These are phyloP conservation scores for Teinopalpus imperialis DNA, from an alignment of 2,888 invertebrate genomes.

Conservation along the genomic window DNA sequence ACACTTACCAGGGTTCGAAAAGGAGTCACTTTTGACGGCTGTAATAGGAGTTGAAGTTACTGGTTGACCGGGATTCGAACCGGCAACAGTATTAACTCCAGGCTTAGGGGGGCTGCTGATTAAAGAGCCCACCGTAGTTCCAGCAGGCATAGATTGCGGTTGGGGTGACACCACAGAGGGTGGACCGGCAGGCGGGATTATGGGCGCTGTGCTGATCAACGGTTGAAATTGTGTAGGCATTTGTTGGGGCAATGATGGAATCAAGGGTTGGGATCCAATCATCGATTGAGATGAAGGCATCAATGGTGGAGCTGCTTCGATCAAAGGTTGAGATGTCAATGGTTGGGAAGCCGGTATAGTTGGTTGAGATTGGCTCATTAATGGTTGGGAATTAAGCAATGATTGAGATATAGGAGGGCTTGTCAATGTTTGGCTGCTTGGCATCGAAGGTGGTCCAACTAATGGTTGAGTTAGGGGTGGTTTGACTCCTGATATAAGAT, in stretches of 20 bases:
- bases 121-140: slow-evolving; percentile 48
- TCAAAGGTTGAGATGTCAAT: slow-evolving; percentile 32
- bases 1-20: slow-evolving; percentile 67
- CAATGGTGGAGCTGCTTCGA: slow-evolving; percentile 27
- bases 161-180: slow-evolving; percentile 36
- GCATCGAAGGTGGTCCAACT: slow-evolving; percentile 28
- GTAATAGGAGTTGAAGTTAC: slow-evolving; percentile 70
- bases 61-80: slow-evolving; percentile 51
- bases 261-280: slow-evolving; percentile 37
- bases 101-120: slow-evolving; percentile 58
- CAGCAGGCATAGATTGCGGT: slow-evolving; percentile 40
- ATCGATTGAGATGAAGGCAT: slow-evolving; percentile 39
- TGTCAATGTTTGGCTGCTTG: slow-evolving; percentile 42
- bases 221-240: slow-evolving; percentile 25
- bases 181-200: slow-evolving; percentile 31
- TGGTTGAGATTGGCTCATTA: slow-evolving; percentile 29
- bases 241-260: slow-evolving; percentile 35
- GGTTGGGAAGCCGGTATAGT: slow-evolving; percentile 27
- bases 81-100: slow-evolving; percentile 36
- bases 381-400: slow-evolving; percentile 34
- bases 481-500: slow-evolving; percentile 65
- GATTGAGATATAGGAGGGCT: slow-evolving; percentile 34
- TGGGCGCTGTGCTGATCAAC: slow-evolving; percentile 6
- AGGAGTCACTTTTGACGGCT: slow-evolving; percentile 53
- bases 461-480: slow-evolving; percentile 38